Conservation (phyloP, 2,888 invertebrate genomes). For the Polydrusus pterygomalis region DNA sequence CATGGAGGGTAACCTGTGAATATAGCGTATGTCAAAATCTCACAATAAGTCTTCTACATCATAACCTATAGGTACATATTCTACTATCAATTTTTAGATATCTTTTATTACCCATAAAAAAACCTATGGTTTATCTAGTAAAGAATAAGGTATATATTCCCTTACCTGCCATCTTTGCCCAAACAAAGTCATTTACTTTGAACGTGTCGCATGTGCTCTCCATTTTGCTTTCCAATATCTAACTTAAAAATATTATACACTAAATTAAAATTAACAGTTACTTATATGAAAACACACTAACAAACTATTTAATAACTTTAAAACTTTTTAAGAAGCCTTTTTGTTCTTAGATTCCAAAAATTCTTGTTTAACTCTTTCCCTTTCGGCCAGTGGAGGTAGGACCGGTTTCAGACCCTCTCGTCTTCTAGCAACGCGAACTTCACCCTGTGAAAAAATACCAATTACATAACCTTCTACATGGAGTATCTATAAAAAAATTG, state of each 20-base stretch:
- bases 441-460: constrained; percentile 74
- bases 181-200: constrained; percentile 54
- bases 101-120: no score
- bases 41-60: no score
- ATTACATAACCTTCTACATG: not conserved
- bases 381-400: constrained; percentile 82
- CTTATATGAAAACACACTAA: not conserved
- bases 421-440: constrained; percentile 77
- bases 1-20: constrained; percentile 57
- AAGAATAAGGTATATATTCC: no score
- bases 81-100: no score
- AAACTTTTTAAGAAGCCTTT: constrained; percentile 65
- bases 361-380: constrained; percentile 79
- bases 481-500: no score
- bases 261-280: not conserved
- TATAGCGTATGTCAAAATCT: no score
- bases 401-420: constrained; percentile 79
- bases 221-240: constrained; percentile 10
- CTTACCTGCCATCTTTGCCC: constrained; percentile 54
- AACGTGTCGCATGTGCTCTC: constrained; percentile 17
- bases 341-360: constrained; percentile 64
- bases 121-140: no score
- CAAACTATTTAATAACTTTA: not conserved
- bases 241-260: not conserved
- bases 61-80: no score